A percentile compares a stretch with the other conserved stretches of the same genome.
Conservation (phyloP, 2,888 invertebrate species). For the Diarsia mendica region DNA sequence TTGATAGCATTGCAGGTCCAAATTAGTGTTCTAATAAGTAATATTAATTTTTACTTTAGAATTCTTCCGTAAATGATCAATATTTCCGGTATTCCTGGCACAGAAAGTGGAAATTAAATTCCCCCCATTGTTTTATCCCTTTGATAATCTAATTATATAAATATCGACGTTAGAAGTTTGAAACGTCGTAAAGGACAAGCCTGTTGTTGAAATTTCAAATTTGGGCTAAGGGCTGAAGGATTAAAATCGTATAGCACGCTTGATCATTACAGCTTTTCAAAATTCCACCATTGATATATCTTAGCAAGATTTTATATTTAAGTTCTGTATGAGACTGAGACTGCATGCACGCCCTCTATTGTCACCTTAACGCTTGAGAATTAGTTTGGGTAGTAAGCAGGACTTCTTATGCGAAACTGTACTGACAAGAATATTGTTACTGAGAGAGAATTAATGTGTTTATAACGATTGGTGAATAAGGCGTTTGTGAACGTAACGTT, state of each 20-base stretch:
- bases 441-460: conserved; percentile 57
- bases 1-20: conserved; percentile 24
- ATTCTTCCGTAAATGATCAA: conserved; percentile 8
- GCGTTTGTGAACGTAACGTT: conserved; percentile 51
- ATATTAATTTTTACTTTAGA: neutral
- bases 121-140: conserved; percentile 62
- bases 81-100: conserved; percentile 26
- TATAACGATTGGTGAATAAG: conserved; percentile 39
- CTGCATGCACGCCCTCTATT: conserved; percentile 66
- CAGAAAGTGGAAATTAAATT: conserved; percentile 55
- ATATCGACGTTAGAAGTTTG: neutral
- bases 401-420: conserved; percentile 60
- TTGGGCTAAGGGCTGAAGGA: neutral
- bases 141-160: conserved; percentile 52
- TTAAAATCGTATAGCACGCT: neutral
- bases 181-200: neutral
- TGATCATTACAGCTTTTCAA: neutral
- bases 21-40: conserved; percentile 16
- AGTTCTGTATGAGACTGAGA: conserved; percentile 77
- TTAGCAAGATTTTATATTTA: conserved; percentile 70
- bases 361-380: conserved; percentile 36
- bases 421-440: conserved; percentile 65
- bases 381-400: conserved; percentile 52
- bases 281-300: conserved; percentile 31
- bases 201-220: neutral